Base-by-base conservation (phyloP, 2,797 vertebrate genomes). In the Chaenodraco wilsoni region DNA sequence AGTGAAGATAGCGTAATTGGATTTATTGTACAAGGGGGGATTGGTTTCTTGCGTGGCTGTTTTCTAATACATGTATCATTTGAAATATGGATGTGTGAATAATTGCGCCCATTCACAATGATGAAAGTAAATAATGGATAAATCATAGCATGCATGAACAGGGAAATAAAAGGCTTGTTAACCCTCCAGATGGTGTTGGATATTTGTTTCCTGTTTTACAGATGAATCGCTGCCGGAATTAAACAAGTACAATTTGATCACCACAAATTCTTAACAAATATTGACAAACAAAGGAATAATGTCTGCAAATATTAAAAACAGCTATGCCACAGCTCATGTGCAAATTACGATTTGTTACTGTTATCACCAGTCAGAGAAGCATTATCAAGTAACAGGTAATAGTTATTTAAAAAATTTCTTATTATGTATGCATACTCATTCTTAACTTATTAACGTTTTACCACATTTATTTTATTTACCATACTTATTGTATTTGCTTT, bases 1-100 rank as follows among this genome's bases (percentile, higher is more conserved):
- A 73, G 67, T 11, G 12, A 40, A 71, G 79, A 86, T 81, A 69
- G 15, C 11, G 2, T 78, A 84, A 88, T 82, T 85, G 74, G 79
- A 84, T 87, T 82, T 69, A 77, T 82, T 78, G 65, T 68, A 33
- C 10, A 19, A 44, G 59, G 48, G 65, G 27, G 11, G 40, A 49
- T 46, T 66, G 59, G 43, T 74, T 72, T 59, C 45, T 61, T 0
- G 0, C 43, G 23, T 27, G 57, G 37, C 54, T 37, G 51, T 37
- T 68, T 67, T 64, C 61, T 65, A 17, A 72, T 65, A 75, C 81
- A 81, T 69, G 3, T 31, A 48, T 27, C 5, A 64, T 79, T 76
- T 65, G 59, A 66, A 64, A 76, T 68, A 79, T 55, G 55, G 71
- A 73, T 45, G 64, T 48, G 67, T 69, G 69, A 77, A 78, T 87